Base-by-base conservation (phyloP, 2,888 invertebrate species). In the Dryobota labecula region DNA sequence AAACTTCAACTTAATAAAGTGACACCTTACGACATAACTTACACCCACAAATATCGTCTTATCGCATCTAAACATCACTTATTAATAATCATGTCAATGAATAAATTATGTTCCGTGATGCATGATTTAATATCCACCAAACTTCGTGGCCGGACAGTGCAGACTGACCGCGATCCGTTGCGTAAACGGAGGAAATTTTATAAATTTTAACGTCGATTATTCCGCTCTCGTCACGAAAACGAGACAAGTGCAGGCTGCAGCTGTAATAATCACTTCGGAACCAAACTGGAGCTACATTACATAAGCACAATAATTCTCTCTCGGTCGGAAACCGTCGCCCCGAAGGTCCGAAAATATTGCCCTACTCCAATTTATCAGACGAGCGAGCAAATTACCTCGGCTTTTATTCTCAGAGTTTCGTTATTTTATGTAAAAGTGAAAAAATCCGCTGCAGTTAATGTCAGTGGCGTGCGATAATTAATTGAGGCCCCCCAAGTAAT, bases 11-110 rank as follows among this genome's bases (percentile, higher is more conserved):
- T 87, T 86, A 90, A 89, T 87, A 88, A 89, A 87, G 87, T 92
- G 92, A 92, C 93, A 92, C 89, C 89, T 94, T 91, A 88, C 92
- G 86, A 92, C 90, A 91, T 90, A 85, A 86, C 86, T 89, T 88
- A 92, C 93, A 92, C 92, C 92, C 90, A 94, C 94, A 86, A 88
- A 90, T 89, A 88, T 88, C 90, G 86, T 89, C 91, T 92, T 92
- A 92, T 92, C 91, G 75, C 85, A 84, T 80, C 87, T 87, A 88
- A 89, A 83, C 89, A 91, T 92, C 90, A 86, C 85, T 87, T 88
- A 88, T 88, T 88, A 88, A 89, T 90, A 90, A 89, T 88, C 88
- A 90, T 90, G 90, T 90, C 87, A 86, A 78, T 88, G 88, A 88
- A 92, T 92, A 86, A 89, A 89, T 90, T 89, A 90, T 78, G 53